A percentile compares a stretch with the other conserved stretches of the same genome.
phyloP scores from a whole-genome alignment of 2,797 vertebrate genomes.

The Saxicola maurus region DNA sequence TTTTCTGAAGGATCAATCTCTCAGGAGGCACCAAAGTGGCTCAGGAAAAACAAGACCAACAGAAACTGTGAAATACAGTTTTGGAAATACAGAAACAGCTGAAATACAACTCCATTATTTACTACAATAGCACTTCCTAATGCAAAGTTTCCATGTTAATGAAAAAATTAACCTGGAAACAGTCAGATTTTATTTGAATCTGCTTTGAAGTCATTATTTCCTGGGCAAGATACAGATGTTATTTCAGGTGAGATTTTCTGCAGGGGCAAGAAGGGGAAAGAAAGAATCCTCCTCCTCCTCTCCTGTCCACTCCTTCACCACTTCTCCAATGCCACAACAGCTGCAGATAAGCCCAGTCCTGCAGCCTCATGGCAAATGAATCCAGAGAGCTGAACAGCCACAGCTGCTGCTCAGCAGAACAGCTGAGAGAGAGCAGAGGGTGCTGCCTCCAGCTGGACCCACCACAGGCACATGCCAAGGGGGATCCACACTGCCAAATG shows the following conservation, averaged over 20 bases:
- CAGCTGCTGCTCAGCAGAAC: slow-evolving; percentile 1
- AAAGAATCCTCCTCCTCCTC: not conserved
- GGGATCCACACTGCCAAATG: not conserved
- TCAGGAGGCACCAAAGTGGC: not conserved
- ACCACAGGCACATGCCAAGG: not conserved
- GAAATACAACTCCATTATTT: not conserved
- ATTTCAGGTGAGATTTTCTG: not conserved
- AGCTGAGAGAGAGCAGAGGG: not conserved
- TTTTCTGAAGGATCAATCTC: not conserved
- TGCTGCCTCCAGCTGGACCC: not conserved
- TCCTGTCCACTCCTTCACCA: not conserved
- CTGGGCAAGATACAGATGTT: not conserved
- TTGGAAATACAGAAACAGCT: not conserved
- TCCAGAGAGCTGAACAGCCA: not conserved
- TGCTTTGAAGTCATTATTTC: not conserved
- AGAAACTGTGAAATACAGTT: not conserved
- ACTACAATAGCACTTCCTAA: not conserved
- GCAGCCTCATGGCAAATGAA: not conserved
- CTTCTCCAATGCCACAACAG: not conserved
- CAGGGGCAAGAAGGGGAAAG: not conserved
- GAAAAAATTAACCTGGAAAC: not conserved
- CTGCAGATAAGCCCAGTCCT: not conserved
- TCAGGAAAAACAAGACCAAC: not conserved
- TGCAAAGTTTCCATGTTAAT: not conserved
- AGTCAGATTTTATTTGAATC: not conserved